phyloP scores from a whole-genome alignment of 1,140 invertebrate genomes.

The Diplogasteroides magnus region DNA sequence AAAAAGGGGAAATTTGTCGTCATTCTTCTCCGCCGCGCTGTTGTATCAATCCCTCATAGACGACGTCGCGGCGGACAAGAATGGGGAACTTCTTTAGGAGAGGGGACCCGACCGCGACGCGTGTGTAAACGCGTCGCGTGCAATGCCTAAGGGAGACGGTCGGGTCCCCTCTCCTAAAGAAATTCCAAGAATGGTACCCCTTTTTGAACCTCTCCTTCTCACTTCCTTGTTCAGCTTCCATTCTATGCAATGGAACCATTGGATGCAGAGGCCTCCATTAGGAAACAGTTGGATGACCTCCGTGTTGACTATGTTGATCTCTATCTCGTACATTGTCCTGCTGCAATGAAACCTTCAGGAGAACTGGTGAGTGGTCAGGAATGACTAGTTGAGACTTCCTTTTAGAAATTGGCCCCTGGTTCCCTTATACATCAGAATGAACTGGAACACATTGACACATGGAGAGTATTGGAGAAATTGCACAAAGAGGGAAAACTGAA shows the following conservation, averaged over 20 bases:
- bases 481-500: slow-evolving; percentile 12
- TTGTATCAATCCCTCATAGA: too few relatives aligned
- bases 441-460: slow-evolving; percentile 22
- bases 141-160: too few relatives aligned
- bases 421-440: neutral
- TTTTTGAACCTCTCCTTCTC: too few relatives aligned
- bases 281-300: slow-evolving; percentile 67
- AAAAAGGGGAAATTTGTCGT: too few relatives aligned
- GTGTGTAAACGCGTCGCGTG: too few relatives aligned
- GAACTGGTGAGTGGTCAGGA: neutral
- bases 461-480: slow-evolving; percentile 46
- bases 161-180: too few relatives aligned
- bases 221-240: neutral
- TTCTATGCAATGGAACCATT: neutral
- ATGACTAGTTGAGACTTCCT: too few relatives aligned
- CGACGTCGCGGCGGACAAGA: too few relatives aligned
- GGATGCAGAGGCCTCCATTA: neutral
- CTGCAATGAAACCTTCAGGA: slow-evolving; percentile 3
- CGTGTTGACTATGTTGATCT: slow-evolving; percentile 75
- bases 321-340: slow-evolving; percentile 73
- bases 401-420: neutral
- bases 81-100: too few relatives aligned
- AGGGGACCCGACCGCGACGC: too few relatives aligned
- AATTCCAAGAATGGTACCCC: too few relatives aligned
- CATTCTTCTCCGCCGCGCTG: too few relatives aligned